Conservation (phyloP, 2,113 vertebrate species). For the Phalacrocorax brasilianus region DNA sequence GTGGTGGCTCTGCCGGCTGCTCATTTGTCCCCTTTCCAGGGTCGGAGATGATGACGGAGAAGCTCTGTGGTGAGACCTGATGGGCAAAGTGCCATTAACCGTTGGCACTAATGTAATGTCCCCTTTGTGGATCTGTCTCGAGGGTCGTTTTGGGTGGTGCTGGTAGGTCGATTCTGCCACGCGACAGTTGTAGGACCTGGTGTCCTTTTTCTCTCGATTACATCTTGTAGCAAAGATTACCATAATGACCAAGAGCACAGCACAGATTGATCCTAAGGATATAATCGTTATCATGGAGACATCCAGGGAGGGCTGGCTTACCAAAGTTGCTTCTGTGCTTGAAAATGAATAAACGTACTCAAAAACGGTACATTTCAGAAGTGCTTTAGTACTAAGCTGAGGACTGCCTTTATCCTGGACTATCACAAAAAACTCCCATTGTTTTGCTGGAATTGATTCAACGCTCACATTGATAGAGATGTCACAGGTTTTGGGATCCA, state of each 20-base stretch:
- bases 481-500: slow-evolving; percentile 90
- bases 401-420: slow-evolving; percentile 90
- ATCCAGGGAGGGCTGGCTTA: slow-evolving; percentile 82
- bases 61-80: slow-evolving; percentile 88
- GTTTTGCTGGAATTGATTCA: slow-evolving; percentile 76
- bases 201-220: slow-evolving; percentile 93
- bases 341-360: slow-evolving; percentile 81
- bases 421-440: slow-evolving; percentile 85
- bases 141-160: slow-evolving; percentile 94
- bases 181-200: slow-evolving; percentile 92
- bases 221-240: slow-evolving; percentile 93
- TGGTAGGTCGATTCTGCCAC: slow-evolving; percentile 95
- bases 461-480: slow-evolving; percentile 89
- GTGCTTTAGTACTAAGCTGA: slow-evolving; percentile 82
- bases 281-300: slow-evolving; percentile 95
- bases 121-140: slow-evolving; percentile 96
- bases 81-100: slow-evolving; percentile 89
- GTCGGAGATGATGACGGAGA: slow-evolving; percentile 88
- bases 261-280: slow-evolving; percentile 90
- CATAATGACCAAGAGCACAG: slow-evolving; percentile 90
- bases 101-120: slow-evolving; percentile 95
- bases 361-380: slow-evolving; percentile 82
- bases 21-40: slow-evolving; percentile 88
- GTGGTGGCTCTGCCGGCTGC: slow-evolving; percentile 91
- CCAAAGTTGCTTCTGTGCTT: slow-evolving; percentile 76